Evolutionary conservation across 1,140 invertebrate genomes (phyloP).

Genomic region (Globodera rostochiensis): DNA sequence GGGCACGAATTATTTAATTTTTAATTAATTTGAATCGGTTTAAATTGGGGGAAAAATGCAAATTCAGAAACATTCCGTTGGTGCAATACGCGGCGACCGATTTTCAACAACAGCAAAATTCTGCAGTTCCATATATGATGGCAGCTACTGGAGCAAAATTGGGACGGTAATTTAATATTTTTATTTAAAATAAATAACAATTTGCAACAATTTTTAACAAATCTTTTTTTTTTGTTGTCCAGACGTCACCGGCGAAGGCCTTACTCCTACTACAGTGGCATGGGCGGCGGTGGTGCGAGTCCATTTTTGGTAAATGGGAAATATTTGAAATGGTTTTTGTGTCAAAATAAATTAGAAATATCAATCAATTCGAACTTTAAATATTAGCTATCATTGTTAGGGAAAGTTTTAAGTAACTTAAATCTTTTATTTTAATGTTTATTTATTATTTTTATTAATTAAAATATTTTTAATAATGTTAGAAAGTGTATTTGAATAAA

Average conservation of each 20-base stretch:
- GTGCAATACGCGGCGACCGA: constrained; percentile 20
- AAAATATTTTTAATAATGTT: no score
- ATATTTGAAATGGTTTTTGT: no score
- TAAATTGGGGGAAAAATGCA: neutral
- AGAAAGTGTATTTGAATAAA: no score
- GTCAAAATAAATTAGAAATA: no score
- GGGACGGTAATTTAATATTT: constrained; percentile 4
- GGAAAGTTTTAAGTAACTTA: no score
- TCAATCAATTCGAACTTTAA: no score
- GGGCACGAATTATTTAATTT: constrained; percentile 22
- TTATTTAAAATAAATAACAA: no score
- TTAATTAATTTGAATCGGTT: constrained; percentile 2
- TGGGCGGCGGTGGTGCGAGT: constrained; percentile 28
- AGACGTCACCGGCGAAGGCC: constrained; percentile 24
- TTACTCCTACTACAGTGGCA: constrained; percentile 28
- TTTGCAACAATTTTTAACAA: neutral
- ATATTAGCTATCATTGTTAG: no score
- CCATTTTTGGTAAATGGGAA: neutral
- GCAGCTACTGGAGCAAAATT: neutral
- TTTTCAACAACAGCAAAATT: constrained; percentile 26
- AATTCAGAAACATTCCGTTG: constrained; percentile 27
- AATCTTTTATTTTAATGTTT: no score
- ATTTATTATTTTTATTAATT: no score
- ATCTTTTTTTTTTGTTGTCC: neutral
- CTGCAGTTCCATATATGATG: constrained; percentile 14